phyloP scores from a whole-genome alignment of 2,113 vertebrate species.

The Ophiodon elongatus region DNA sequence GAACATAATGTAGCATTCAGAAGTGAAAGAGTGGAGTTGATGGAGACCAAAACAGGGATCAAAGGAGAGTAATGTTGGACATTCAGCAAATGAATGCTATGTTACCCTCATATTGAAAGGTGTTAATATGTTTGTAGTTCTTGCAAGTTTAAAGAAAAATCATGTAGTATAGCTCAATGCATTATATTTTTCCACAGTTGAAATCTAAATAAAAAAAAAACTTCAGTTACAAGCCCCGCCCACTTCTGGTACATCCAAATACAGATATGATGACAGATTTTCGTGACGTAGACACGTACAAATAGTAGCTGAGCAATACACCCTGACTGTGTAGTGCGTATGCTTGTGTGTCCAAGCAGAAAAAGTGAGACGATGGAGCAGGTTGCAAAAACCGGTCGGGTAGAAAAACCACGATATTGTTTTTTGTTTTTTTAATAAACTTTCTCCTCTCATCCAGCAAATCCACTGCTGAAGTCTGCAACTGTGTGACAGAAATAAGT shows the following conservation, averaged over 20 bases:
- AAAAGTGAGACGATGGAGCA: background rate
- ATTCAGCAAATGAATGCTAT: no score
- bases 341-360: background rate
- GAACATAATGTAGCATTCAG: background rate
- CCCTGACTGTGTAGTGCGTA: no score
- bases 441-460: background rate
- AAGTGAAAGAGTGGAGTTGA: no score
- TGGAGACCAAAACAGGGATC: background rate
- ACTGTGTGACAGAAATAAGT: background rate
- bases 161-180: no score
- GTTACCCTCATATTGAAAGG: no score
- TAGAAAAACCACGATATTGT: background rate
- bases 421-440: slow-evolving; percentile 3
- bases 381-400: background rate
- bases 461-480: background rate
- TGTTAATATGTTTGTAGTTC: no score
- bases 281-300: background rate
- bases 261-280: background rate
- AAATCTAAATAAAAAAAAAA: no score
- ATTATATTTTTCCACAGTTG: no score
- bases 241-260: background rate
- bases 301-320: background rate
- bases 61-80: background rate
- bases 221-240: no score
- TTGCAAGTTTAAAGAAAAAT: no score